Conservation (phyloP, 2,888 invertebrate species). For the Lobophora halterata region DNA sequence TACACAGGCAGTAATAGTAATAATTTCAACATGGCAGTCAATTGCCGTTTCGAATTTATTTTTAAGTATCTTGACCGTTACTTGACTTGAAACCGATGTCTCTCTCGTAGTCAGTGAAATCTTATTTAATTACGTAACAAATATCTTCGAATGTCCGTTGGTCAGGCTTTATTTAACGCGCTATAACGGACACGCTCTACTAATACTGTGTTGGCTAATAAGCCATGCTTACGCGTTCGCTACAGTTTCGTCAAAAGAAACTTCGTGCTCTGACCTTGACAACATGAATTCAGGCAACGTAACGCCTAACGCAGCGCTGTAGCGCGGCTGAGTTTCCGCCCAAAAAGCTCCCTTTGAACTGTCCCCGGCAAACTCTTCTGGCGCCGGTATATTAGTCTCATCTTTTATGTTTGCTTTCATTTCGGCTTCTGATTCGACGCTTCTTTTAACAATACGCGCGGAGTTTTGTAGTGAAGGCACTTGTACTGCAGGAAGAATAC, state of each 20-base stretch:
- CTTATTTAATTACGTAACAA: constrained; percentile 67
- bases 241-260: constrained; percentile 82
- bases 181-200: constrained; percentile 72
- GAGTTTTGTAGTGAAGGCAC: constrained; percentile 25
- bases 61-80: constrained; percentile 1
- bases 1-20: neutral
- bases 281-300: constrained; percentile 86
- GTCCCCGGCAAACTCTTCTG: constrained; percentile 76
- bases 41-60: constrained; percentile 1
- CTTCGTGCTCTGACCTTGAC: constrained; percentile 84
- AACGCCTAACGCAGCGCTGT: constrained; percentile 83
- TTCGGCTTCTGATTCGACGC: constrained; percentile 56
- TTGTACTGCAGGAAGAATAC: constrained; percentile 35
- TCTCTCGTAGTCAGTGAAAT: constrained; percentile 55
- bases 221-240: constrained; percentile 64
- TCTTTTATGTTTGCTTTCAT: constrained; percentile 54
- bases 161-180: constrained; percentile 59
- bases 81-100: constrained; percentile 19
- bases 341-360: constrained; percentile 83
- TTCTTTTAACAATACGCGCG: constrained; percentile 56
- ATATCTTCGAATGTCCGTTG: constrained; percentile 53
- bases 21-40: constrained; percentile 1
- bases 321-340: constrained; percentile 84
- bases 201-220: constrained; percentile 64
- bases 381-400: constrained; percentile 63